Evolutionary conservation across 2,888 invertebrate genomes (phyloP).

Genomic region (Drosophila pseudotakahashii): DNA sequence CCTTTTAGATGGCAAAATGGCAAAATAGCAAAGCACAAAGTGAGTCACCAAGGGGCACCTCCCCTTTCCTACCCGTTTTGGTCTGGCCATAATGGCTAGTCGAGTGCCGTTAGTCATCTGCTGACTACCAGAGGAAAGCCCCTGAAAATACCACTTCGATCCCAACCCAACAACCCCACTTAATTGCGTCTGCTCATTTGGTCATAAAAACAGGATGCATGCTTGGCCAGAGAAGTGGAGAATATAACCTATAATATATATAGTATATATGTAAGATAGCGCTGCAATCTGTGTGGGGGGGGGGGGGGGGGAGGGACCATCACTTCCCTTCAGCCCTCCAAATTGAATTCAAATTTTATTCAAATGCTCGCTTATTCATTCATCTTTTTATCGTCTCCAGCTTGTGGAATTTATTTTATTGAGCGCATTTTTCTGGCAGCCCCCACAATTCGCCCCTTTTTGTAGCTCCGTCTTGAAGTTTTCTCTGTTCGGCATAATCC

Average conservation of each 20-base stretch:
- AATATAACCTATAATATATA: not conserved
- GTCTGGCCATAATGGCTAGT: conserved; percentile 31
- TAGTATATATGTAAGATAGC: not conserved
- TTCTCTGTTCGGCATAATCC: conserved; percentile 39
- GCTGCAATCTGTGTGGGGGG: not conserved
- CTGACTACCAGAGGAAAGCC: not conserved
- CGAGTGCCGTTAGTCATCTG: conserved; percentile 63
- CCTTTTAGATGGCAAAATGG: conserved; percentile 6
- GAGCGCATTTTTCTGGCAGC: conserved; percentile 2
- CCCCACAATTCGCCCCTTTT: not conserved
- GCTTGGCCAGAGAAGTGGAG: conserved; percentile 6
- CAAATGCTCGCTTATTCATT: conserved; percentile 44
- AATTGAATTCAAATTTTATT: conserved; percentile 48
- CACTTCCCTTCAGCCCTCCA: not conserved
- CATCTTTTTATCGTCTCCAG: conserved; percentile 40
- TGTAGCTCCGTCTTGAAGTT: not conserved
- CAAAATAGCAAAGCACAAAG: not conserved
- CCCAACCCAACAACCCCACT: conserved; percentile 35
- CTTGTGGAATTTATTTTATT: conserved; percentile 20
- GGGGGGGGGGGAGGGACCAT: not conserved
- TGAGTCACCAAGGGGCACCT: conserved; percentile 51
- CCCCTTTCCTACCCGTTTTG: conserved; percentile 7
- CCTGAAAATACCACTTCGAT: conserved; percentile 4
- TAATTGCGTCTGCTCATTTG: conserved; percentile 74
- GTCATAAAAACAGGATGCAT: conserved; percentile 63